Conservation (phyloP, 1,140 invertebrate species). For the Drosophila melanica region DNA sequence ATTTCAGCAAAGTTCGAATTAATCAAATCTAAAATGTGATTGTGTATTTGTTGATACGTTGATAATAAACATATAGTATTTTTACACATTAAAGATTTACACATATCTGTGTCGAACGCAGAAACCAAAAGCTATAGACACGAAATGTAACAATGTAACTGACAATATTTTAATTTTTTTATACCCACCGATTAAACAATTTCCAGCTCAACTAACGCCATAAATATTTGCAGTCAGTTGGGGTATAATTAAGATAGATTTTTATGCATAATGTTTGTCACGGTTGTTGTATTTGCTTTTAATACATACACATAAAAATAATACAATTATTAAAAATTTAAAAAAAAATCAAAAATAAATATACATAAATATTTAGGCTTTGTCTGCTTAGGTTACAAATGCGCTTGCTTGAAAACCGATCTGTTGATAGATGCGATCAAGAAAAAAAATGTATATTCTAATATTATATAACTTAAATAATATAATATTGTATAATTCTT, state of each 20-base stretch:
- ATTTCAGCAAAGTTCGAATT: constrained; percentile 1
- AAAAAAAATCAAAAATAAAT: constrained; percentile 53
- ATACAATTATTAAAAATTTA: constrained; percentile 47
- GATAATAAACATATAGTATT: neutral
- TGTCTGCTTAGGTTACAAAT: constrained; percentile 40
- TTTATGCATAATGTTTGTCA: constrained; percentile 26
- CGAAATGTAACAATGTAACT: too few species aligned
- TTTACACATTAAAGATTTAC: too few species aligned
- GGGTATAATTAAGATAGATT: too few species aligned
- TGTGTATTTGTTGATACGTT: neutral
- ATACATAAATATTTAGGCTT: constrained; percentile 49
- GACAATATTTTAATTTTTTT: too few species aligned
- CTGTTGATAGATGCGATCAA: constrained; percentile 7
- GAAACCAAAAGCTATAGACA: too few species aligned
- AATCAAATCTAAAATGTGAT: neutral
- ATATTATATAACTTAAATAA: constrained; percentile 5
- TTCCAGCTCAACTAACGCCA: too few species aligned
- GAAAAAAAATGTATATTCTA: neutral
- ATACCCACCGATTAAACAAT: too few species aligned
- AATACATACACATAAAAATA: constrained; percentile 49
- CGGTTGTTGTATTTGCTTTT: constrained; percentile 40
- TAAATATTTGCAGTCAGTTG: too few species aligned
- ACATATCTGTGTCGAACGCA: too few species aligned
- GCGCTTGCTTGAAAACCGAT: constrained; percentile 33
- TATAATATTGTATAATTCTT: constrained; percentile 15